phyloP scores from a whole-genome alignment of 2,888 invertebrate genomes.

The Latrodectus elegans region DNA sequence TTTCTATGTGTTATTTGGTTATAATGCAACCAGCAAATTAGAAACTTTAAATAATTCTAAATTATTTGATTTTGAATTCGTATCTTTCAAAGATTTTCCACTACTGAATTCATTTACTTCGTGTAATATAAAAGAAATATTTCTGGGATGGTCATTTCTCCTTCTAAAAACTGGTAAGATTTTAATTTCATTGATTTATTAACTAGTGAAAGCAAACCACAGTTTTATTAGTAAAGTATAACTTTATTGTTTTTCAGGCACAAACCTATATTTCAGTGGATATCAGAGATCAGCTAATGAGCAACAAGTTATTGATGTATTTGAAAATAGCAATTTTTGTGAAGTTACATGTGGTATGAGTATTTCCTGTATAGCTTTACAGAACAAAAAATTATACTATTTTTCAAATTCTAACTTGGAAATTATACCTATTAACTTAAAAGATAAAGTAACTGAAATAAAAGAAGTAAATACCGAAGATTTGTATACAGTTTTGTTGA shows the following conservation, averaged over 20 bases:
- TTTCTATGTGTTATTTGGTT: no score
- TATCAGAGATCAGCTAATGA: not conserved
- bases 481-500: slow-evolving; percentile 42
- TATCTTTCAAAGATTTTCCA: no score
- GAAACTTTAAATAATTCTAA: no score
- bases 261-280: not conserved
- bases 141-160: slow-evolving; percentile 43
- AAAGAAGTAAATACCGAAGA: slow-evolving; percentile 55
- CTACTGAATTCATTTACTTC: no score
- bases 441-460: not conserved
- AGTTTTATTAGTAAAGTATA: not conserved
- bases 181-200: not conserved
- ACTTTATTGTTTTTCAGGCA: not conserved
- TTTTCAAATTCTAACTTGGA: slow-evolving; percentile 1
- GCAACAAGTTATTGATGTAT: not conserved
- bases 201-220: not conserved
- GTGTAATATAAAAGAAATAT: slow-evolving; percentile 16
- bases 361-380: slow-evolving; percentile 1
- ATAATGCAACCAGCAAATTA: no score
- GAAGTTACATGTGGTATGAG: slow-evolving; percentile 25
- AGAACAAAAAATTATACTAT: not conserved
- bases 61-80: no score
- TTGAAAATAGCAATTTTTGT: not conserved
- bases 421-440: not conserved
- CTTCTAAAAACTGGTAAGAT: slow-evolving; percentile 31